These are phyloP conservation scores for Schlechtendalia chinensis DNA, from an alignment of 1,140 invertebrate genomes.

Conservation along the genomic window DNA sequence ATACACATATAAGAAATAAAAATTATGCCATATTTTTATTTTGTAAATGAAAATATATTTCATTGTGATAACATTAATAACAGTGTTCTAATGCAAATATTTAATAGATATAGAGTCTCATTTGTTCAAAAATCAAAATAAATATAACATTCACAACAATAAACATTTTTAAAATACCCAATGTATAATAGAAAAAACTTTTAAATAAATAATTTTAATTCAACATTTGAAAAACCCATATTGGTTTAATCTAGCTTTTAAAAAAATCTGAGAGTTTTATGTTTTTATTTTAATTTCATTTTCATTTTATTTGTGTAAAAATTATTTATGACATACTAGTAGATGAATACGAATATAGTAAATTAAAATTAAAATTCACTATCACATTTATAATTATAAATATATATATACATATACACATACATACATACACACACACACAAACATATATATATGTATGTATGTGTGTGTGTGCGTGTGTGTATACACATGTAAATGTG, in stretches of 20 bases:
- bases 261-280: conserved; percentile 13
- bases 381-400: no score
- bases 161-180: background rate
- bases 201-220: background rate
- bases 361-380: no score
- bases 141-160: background rate
- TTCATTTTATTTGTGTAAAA: conserved; percentile 15
- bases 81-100: background rate
- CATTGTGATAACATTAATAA: background rate
- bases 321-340: background rate
- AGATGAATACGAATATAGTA: background rate
- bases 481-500: no score
- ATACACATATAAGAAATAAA: no score
- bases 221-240: background rate
- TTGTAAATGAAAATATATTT: background rate
- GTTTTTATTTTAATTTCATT: background rate
- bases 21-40: background rate
- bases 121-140: background rate
- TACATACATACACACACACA: no score
- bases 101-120: background rate
- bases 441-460: no score
- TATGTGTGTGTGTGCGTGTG: no score
- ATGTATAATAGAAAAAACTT: background rate
- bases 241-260: background rate
- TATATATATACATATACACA: no score